Evolutionary conservation across 2,113 vertebrate genomes (phyloP).

Genomic region (Pollimyrus isidori): DNA sequence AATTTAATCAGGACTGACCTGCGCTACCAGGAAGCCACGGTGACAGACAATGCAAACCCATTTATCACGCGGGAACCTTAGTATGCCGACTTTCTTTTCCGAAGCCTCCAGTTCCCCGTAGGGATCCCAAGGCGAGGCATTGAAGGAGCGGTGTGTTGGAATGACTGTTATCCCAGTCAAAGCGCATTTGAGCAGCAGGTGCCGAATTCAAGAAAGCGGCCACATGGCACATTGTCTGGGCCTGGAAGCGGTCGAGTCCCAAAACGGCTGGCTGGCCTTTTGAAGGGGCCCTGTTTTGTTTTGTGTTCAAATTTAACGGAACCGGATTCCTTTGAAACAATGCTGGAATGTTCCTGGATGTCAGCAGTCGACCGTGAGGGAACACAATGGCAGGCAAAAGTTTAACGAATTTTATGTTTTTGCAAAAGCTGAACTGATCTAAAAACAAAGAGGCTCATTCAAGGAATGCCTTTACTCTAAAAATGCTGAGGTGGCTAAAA

Average conservation of each 20-base stretch:
- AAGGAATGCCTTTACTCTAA: neutral
- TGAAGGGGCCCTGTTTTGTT: neutral
- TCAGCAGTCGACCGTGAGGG: neutral
- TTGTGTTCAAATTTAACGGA: slow-evolving; percentile 3
- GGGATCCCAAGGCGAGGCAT: slow-evolving; percentile 27
- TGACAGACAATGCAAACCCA: slow-evolving; percentile 95
- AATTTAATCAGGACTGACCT: slow-evolving; percentile 96
- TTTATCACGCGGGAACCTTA: slow-evolving; percentile 76
- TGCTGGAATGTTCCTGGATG: neutral
- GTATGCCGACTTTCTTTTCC: slow-evolving; percentile 65
- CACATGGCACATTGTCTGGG: neutral
- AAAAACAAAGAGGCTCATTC: neutral
- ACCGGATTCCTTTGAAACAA: neutral
- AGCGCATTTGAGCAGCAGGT: slow-evolving; percentile 30
- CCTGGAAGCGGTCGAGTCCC: slow-evolving; percentile 17
- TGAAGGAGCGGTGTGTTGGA: slow-evolving; percentile 3
- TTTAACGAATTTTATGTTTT: neutral
- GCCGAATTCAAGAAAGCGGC: slow-evolving; percentile 12
- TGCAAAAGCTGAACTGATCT: neutral
- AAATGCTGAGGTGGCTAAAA: neutral
- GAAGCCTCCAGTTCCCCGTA: slow-evolving; percentile 58
- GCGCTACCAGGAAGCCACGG: slow-evolving; percentile 85
- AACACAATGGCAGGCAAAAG: neutral
- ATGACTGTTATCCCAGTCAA: slow-evolving; percentile 29
- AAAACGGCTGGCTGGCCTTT: neutral